Conservation (phyloP, 2,888 invertebrate genomes). For the Syrphus vitripennis region DNA sequence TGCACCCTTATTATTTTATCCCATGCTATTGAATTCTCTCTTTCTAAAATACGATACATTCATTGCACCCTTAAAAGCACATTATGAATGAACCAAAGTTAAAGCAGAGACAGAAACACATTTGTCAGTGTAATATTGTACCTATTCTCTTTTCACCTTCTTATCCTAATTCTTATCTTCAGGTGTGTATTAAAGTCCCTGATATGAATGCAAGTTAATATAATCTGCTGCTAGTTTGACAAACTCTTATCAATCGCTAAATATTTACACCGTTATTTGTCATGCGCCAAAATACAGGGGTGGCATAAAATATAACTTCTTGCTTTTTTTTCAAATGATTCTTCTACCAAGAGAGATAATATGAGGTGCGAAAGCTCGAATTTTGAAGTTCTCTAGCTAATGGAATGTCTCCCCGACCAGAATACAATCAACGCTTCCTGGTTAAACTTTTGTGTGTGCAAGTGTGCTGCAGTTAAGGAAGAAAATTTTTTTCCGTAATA, state of each 20-base stretch:
- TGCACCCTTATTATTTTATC: not conserved
- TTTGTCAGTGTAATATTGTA: not conserved
- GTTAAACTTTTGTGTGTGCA: conserved; percentile 35
- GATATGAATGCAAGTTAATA: not conserved
- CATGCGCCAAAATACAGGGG: conserved; percentile 49
- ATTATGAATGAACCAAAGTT: conserved; percentile 40
- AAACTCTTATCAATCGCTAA: conserved; percentile 57
- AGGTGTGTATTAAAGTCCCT: conserved; percentile 12
- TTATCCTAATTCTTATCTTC: conserved; percentile 6
- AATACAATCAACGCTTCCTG: conserved; percentile 38
- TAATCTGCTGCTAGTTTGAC: conserved; percentile 1
- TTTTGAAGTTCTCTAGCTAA: conserved; percentile 27
- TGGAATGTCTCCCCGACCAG: conserved; percentile 35
- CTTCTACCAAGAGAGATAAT: not conserved
- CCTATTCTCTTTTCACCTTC: not conserved
- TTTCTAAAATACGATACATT: conserved; percentile 26
- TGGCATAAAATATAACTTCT: conserved; percentile 8
- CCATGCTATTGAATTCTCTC: not conserved
- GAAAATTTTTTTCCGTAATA: conserved; percentile 32
- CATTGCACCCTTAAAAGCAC: conserved; percentile 2
- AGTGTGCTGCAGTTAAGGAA: conserved; percentile 44
- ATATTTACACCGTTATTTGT: conserved; percentile 38
- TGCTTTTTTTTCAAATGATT: not conserved
- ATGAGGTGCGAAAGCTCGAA: conserved; percentile 22
- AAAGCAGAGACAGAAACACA: conserved; percentile 13